Conservation (phyloP, 2,113 vertebrate species). For the Hippocampus guttulatus region DNA sequence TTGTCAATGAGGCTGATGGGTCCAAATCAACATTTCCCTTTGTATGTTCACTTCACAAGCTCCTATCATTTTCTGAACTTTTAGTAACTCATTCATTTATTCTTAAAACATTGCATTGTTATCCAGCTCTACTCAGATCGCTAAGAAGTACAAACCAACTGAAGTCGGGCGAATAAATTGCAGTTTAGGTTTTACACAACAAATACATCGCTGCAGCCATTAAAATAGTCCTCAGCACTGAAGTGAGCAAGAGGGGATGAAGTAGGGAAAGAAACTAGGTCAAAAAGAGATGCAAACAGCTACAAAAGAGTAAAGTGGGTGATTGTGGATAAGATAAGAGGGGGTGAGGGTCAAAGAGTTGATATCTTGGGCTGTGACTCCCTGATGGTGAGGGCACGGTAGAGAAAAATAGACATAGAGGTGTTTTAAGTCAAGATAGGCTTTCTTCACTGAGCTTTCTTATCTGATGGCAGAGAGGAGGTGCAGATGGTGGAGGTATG, state of each 20-base stretch:
- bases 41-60: conserved; percentile 10
- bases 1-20: conserved; percentile 13
- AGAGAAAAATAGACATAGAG: conserved; percentile 58
- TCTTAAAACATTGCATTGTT: conserved; percentile 1
- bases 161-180: conserved; percentile 20
- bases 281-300: conserved; percentile 29
- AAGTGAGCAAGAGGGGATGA: conserved; percentile 2
- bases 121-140: conserved; percentile 20
- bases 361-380: conserved; percentile 42
- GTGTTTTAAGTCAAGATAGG: conserved; percentile 67
- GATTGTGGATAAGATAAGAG: conserved; percentile 11
- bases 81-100: conserved; percentile 4
- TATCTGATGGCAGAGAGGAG: conserved; percentile 57
- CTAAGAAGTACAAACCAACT: conserved; percentile 28
- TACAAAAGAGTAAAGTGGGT: conserved; percentile 13
- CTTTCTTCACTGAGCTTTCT: conserved; percentile 48
- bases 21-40: conserved; percentile 16
- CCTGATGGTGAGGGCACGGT: conserved; percentile 43
- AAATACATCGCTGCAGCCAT: conserved; percentile 13
- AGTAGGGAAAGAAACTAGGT: conserved; percentile 21
- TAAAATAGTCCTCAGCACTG: conserved; percentile 18
- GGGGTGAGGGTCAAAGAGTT: conserved; percentile 33
- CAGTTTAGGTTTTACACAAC: conserved; percentile 17
- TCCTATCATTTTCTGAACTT: conserved; percentile 7
- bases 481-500: conserved; percentile 9